These are phyloP conservation scores for Prenolepis imparis DNA, from an alignment of 2,888 invertebrate genomes.

Conservation along the genomic window DNA sequence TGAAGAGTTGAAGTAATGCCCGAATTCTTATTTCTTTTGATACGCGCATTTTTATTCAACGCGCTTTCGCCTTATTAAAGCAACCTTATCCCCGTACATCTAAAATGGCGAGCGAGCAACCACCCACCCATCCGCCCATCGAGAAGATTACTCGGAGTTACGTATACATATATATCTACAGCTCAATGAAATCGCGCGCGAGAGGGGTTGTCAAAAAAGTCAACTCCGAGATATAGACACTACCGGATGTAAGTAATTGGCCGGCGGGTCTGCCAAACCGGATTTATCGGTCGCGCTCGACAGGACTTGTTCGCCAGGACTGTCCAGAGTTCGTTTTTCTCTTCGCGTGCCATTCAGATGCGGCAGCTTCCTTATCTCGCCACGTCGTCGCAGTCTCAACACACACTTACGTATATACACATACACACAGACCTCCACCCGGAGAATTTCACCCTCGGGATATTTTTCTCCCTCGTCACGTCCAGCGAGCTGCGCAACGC, in stretches of 20 bases:
- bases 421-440: constrained; percentile 12
- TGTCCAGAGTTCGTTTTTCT: constrained; percentile 11
- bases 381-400: not conserved
- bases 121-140: not conserved
- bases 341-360: constrained; percentile 35
- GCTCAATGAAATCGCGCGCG: constrained; percentile 29
- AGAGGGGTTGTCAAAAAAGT: constrained; percentile 3
- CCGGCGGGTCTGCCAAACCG: constrained; percentile 35
- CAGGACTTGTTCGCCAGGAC: constrained; percentile 12
- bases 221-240: constrained; percentile 10
- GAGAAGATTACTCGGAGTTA: constrained; percentile 4
- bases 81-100: not conserved
- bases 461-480: constrained; percentile 77
- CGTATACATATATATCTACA: not conserved
- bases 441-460: constrained; percentile 72
- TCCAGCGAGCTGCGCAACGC: constrained; percentile 74
- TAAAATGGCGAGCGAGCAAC: not conserved
- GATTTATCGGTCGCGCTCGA: constrained; percentile 55
- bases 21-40: too few relatives aligned
- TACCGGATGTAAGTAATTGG: constrained; percentile 51
- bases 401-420: not conserved
- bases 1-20: not conserved
- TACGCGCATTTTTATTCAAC: not conserved
- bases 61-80: not conserved
- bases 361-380: not conserved